Conservation (phyloP, 2,888 invertebrate genomes). For the Plutella xylostella region DNA sequence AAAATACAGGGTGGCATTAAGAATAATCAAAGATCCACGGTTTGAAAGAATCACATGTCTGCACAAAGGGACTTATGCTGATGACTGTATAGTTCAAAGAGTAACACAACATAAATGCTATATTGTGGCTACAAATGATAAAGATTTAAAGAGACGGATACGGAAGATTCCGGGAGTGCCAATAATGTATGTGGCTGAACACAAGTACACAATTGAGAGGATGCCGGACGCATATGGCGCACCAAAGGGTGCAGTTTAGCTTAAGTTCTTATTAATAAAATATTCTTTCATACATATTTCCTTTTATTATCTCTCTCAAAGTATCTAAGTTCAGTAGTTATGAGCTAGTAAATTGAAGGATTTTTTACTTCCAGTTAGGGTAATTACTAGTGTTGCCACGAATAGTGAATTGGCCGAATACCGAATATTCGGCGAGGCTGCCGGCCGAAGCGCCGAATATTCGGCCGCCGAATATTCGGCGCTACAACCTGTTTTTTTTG, state of each 20-base stretch:
- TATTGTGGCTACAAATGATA: constrained; percentile 99
- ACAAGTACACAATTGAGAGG: constrained; percentile 94
- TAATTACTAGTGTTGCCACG: no score
- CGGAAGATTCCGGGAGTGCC: constrained; percentile 99
- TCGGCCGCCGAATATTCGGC: no score
- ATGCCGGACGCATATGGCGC: constrained; percentile 99
- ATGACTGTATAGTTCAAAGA: constrained; percentile 96
- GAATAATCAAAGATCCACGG: constrained; percentile 93
- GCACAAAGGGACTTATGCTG: constrained; percentile 99
- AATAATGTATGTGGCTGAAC: constrained; percentile 96
- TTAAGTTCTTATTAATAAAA: constrained; percentile 10
- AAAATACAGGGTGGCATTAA: constrained; percentile 94
- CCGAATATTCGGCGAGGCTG: no score
- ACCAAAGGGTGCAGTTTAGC: constrained; percentile 71
- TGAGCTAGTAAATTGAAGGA: no score
- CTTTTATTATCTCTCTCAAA: background rate
- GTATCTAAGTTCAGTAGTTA: no score
- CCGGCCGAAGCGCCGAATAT: no score
- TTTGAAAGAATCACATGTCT: constrained; percentile 94
- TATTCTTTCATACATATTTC: background rate
- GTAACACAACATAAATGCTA: constrained; percentile 99
- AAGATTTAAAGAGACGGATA: constrained; percentile 94
- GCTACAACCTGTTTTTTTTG: no score
- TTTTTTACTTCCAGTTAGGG: no score
- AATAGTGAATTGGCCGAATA: no score